A percentile compares a stretch with the other conserved stretches of the same genome.
Conservation (phyloP, 1,140 invertebrate genomes). For the Zaprionus capensis region DNA sequence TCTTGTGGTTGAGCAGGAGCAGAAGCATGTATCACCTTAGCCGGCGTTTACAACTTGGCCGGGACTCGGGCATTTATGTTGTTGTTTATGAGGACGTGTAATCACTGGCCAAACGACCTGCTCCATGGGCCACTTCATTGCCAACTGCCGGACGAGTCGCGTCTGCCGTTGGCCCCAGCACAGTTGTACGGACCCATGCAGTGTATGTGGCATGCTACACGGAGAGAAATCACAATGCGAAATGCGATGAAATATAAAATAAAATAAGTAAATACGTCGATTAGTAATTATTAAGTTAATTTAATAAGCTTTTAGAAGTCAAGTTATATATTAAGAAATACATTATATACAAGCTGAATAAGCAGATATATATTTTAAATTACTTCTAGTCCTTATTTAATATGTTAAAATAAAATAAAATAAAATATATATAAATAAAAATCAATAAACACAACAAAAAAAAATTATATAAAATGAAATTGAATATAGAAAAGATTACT, state of each 20-base stretch:
- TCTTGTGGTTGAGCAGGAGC: constrained; percentile 31
- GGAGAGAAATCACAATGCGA: not conserved
- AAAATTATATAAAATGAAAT: not conserved
- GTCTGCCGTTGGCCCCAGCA: not conserved
- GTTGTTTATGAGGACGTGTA: constrained; percentile 74
- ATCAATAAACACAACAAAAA: too few species aligned
- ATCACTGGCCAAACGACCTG: constrained; percentile 60
- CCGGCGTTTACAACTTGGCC: constrained; percentile 45
- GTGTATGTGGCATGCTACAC: constrained; percentile 14
- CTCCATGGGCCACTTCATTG: constrained; percentile 68
- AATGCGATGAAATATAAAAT: not conserved
- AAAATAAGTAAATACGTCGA: too few species aligned
- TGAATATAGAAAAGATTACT: not conserved
- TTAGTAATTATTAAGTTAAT: too few species aligned
- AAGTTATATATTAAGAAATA: too few species aligned
- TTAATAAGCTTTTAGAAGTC: too few species aligned
- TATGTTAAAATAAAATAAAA: too few species aligned
- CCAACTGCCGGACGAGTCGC: constrained; percentile 28
- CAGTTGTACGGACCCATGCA: constrained; percentile 16
- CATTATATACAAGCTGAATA: too few species aligned
- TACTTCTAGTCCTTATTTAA: too few species aligned
- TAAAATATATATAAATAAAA: too few species aligned
- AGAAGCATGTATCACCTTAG: constrained; percentile 47
- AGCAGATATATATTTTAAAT: too few species aligned
- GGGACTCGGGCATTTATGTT: constrained; percentile 33